phyloP scores from a whole-genome alignment of 2,888 invertebrate genomes.

The Atrina japonica region DNA sequence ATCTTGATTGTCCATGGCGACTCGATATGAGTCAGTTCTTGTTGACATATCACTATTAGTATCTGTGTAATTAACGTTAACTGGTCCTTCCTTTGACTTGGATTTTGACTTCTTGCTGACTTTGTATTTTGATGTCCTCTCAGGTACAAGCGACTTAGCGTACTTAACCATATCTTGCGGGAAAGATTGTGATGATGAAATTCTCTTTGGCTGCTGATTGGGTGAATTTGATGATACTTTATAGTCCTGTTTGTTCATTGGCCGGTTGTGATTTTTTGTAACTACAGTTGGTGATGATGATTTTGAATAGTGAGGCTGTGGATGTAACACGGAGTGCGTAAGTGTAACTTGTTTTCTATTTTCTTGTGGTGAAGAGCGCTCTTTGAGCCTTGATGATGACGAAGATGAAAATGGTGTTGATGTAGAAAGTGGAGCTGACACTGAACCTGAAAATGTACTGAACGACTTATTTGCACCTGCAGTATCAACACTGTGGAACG shows the following conservation, averaged over 20 bases:
- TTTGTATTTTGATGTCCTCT: constrained; percentile 21
- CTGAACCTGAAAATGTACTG: constrained; percentile 40
- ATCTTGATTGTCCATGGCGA: constrained; percentile 59
- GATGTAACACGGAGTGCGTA: too few relatives aligned
- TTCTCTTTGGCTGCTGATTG: constrained; percentile 4
- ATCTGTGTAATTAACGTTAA: neutral
- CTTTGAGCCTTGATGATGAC: neutral
- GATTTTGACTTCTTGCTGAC: neutral
- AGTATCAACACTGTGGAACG: constrained; percentile 26
- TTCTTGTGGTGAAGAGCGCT: constrained; percentile 9
- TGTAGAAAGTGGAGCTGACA: constrained; percentile 23
- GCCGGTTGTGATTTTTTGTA: too few relatives aligned
- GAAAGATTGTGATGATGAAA: constrained; percentile 54
- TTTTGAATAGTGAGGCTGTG: too few relatives aligned
- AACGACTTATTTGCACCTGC: constrained; percentile 31
- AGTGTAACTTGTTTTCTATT: neutral
- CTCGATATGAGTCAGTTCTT: constrained; percentile 69
- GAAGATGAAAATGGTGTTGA: constrained; percentile 37
- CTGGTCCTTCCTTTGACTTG: neutral
- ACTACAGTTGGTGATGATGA: too few relatives aligned
- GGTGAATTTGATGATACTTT: neutral
- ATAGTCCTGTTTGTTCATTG: neutral
- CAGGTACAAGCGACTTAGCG: constrained; percentile 13
- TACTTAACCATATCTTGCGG: constrained; percentile 44
- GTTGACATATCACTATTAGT: constrained; percentile 9